These are phyloP conservation scores for Clarias batrachus DNA, from an alignment of 2,113 vertebrate species.

Conservation along the genomic window DNA sequence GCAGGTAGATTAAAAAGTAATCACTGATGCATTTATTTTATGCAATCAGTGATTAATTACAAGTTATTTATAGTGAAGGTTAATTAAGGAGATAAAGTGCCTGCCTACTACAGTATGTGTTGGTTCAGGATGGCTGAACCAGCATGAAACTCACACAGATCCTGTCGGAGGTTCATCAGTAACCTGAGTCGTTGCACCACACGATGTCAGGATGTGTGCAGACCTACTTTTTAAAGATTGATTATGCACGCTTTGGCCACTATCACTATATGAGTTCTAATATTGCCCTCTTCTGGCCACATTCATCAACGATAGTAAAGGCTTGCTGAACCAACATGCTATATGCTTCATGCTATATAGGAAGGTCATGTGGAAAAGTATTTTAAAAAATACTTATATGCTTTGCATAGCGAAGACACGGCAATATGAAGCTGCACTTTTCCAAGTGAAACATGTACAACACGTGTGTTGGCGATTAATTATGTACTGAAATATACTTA, in stretches of 20 bases:
- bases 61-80: conserved; percentile 12
- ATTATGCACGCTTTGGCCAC: not conserved
- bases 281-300: conserved; percentile 53
- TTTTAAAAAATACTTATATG: not conserved
- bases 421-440: no score
- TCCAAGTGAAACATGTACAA: no score
- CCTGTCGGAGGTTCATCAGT: not conserved
- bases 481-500: no score
- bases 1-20: not conserved
- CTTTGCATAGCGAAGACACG: no score
- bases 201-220: not conserved
- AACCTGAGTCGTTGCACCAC: conserved; percentile 4
- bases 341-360: not conserved
- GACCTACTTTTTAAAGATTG: conserved; percentile 17
- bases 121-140: not conserved
- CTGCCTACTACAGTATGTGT: not conserved
- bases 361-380: not conserved
- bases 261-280: conserved; percentile 17
- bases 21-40: not conserved
- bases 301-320: not conserved
- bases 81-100: conserved; percentile 8
- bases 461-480: no score
- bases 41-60: conserved; percentile 16
- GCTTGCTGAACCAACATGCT: not conserved
- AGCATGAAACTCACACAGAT: not conserved